These are phyloP conservation scores for Drosophila eohydei DNA, from an alignment of 2,888 invertebrate genomes.

Conservation along the genomic window DNA sequence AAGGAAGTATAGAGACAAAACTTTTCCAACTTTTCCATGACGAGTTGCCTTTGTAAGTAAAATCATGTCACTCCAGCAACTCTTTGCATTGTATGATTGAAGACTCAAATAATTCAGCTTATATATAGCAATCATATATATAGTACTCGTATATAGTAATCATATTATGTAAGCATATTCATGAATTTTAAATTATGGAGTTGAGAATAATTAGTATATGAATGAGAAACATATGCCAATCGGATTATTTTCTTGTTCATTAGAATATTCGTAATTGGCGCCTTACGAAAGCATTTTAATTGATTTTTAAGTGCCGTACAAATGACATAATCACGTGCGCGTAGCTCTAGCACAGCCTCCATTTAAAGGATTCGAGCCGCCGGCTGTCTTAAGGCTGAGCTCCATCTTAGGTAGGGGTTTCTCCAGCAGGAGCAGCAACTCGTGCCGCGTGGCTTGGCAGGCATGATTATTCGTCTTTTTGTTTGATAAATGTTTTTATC, in stretches of 20 bases:
- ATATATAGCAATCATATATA: no score
- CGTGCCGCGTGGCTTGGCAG: constrained; percentile 57
- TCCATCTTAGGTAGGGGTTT: constrained; percentile 42
- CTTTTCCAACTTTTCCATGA: no score
- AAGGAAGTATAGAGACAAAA: no score
- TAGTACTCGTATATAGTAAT: no score
- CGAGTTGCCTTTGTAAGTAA: no score
- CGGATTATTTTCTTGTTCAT: constrained; percentile 3
- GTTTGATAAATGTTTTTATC: constrained; percentile 85
- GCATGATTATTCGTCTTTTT: constrained; percentile 83
- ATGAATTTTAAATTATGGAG: neutral
- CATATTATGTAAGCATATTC: neutral
- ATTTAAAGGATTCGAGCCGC: neutral
- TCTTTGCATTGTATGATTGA: no score
- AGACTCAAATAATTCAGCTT: no score
- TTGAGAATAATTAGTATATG: neutral
- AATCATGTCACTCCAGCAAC: no score
- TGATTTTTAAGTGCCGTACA: constrained; percentile 78
- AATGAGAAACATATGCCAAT: constrained; percentile 1
- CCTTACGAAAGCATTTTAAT: constrained; percentile 57
- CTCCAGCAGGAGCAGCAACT: constrained; percentile 24
- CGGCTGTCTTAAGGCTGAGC: neutral
- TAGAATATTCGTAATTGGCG: constrained; percentile 31
- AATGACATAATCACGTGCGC: constrained; percentile 69
- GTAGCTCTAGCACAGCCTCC: constrained; percentile 12